Evolutionary conservation across 2,888 invertebrate genomes (phyloP), one percentile per base, ranked within the genome.

Genomic region (Latrodectus hesperus): DNA sequence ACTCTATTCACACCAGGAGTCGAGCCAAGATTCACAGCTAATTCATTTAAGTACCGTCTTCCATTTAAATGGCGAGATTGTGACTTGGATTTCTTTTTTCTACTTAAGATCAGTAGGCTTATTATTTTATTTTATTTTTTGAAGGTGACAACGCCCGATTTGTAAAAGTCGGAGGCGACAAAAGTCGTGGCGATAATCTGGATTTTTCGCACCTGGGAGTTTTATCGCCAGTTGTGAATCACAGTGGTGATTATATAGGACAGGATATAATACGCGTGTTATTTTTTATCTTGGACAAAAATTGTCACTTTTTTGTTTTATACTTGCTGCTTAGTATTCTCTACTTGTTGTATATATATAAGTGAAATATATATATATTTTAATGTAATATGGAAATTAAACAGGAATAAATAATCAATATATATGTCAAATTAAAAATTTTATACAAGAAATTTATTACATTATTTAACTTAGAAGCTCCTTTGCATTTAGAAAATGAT

Each of bases 131-230:
- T 64, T 80, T 17, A 17, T 60, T 60, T 71, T 65, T 9, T 38
- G 17, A 55, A 53, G 68, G 81, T 72, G 82, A 82, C 82, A 82
- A 82, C 82, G 82, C 82, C 82, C 74, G 75, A 75, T 82, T 82
- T 75, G 82, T 82, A 72, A 75, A 38, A 38, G 9, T 17, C 17
- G 10, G 70, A 75, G 74, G 82, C 75, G 82, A 73, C 82, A 26
- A 26, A 72, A 72, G 81, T 73, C 53, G 67, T 73, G 73, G 38
- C 12, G 68, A 55, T 70, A 75, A 55, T 75, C 68, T 82, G 67
- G 82, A 70, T 49, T 82, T 82, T 82, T 82, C 74, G 67, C 82
- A 82, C 82, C 82, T 82, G 82, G 55, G 38, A 38, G 67, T 55
- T n/a, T 75, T 75, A 75, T 75, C 75, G 82, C 55, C 55, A 49